Conservation (phyloP, 2,797 vertebrate genomes). For the Eurystomus glaucurus region DNA sequence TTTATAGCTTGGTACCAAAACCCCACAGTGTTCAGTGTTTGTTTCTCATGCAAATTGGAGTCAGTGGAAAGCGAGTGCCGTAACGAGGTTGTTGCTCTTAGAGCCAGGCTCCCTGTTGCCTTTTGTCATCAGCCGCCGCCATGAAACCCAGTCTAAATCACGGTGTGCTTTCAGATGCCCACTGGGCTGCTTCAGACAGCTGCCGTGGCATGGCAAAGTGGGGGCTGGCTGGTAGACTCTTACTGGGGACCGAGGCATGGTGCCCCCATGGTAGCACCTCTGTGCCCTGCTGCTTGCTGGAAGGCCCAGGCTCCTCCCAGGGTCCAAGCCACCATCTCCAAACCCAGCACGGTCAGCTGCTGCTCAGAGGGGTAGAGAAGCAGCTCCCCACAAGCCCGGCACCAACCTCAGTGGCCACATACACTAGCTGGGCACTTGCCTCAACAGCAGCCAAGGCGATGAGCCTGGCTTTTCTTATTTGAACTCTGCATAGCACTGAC, state of each 20-base stretch:
- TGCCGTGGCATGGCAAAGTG: background rate
- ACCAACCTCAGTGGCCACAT: rapidly evolving
- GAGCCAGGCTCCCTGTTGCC: background rate
- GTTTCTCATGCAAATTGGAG: constrained; percentile 10
- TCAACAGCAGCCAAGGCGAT: background rate
- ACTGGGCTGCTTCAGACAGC: background rate
- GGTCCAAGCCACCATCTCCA: too few relatives aligned
- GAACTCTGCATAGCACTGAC: background rate
- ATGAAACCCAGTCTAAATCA: background rate
- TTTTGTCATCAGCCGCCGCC: background rate
- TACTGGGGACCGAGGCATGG: rapidly evolving
- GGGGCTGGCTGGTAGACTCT: background rate
- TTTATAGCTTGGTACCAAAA: constrained; percentile 53
- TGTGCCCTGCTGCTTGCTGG: background rate
- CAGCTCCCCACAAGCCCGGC: rapidly evolving
- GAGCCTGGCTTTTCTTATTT: background rate
- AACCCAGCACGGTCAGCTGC: background rate
- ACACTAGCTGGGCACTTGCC: background rate
- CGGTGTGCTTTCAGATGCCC: background rate
- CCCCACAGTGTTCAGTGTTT: background rate
- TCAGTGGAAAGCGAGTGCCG: background rate
- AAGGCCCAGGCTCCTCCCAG: background rate
- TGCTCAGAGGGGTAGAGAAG: background rate
- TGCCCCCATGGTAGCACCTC: rapidly evolving
- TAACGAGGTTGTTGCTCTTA: background rate